Base-by-base conservation (phyloP, 2,888 invertebrate species). In the Zootermopsis nevadensis region DNA sequence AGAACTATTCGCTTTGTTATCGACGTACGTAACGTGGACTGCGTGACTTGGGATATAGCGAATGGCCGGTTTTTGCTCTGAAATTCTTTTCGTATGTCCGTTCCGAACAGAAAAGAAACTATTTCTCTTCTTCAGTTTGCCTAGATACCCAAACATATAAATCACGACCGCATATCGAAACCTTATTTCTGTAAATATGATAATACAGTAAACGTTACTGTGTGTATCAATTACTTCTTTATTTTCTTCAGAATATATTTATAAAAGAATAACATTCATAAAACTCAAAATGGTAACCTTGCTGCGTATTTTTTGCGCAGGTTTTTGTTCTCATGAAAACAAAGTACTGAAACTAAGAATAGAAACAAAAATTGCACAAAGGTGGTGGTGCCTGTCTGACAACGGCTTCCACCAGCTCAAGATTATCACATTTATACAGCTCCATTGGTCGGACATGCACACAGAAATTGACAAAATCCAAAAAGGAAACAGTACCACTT, bases 361-460 rank as follows among this genome's bases (percentile, higher is more conserved):
- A 33, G 74, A 74, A 74, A 74, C 27, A 72, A 27, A 79, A 79
- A 79, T 79, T 79, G 79, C 79, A 79, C 79, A 79, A 38, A 74
- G 38, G 10, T n/a, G 24, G 74, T 24, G 24, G 31, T n/a, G 74
- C 42, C 24, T 74, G 74, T 38, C 74, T 74, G 74, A 74, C 74
- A 74, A 74, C 38, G 33, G 55, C 60, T 35, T 35, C 60, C 66
- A 79, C 66, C 79, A 66, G n/a, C 79, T 79, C 38, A 66, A 66
- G 66, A 53, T 60, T 79, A 79, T 79, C 79, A 79, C 79, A 79
- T 79, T 79, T 79, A 79, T 79, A 79, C 79, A 79, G 35, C 35
- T 79, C 38, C 24, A 66, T 38, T 35, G 33, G 74, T 74, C 74
- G 38, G 74, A 74, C 74, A 38, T 24, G 31, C 38, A 38, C 60